Evolutionary conservation across 2,888 invertebrate genomes (phyloP), one percentile per base, ranked within the genome.

Genomic region (Stenichneumon culpator): DNA sequence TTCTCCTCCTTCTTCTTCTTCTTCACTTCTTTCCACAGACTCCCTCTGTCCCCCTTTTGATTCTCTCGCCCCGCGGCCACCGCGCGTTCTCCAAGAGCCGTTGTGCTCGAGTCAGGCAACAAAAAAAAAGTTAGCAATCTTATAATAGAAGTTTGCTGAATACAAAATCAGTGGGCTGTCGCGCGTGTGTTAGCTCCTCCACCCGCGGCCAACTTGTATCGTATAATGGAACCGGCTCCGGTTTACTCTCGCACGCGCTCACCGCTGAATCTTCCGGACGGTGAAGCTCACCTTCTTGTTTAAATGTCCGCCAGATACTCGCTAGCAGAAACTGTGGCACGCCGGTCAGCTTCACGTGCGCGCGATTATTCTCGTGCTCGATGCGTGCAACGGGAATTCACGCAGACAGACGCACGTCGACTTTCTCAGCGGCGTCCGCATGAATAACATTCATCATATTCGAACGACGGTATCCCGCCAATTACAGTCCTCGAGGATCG

Each of bases 111-210:
- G 79, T 86, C 74, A 19, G 83, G 83, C 87, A 87, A 77, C 22
- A 60, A 67, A 68, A 77, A 67, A 90, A 90, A 92, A 91, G 90
- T 91, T 92, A 68, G 87, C 90, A 89, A 91, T 92, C 91, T 92
- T 91, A 90, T 90, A 91, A 91, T 90, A 90, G 88, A 92, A 92
- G 89, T 91, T 92, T 88, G 88, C 88, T 91, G 91, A 92, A 92
- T 92, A 91, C 89, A 86, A 90, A 92, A 92, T 92, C 91, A 89
- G 89, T 90, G 82, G 87, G 87, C 81, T 86, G 88, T 90, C 89
- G 88, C 84, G 44, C 47, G 68, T 79, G 72, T 72, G 52, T 79
- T 73, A 6, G 28, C 69, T 63, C 50, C 63, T 73, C 60, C 3
- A 22, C 79, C 79, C 82, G 65, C 82, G 84, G 69, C 72, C 88